phyloP scores from a whole-genome alignment of 2,113 vertebrate species.

The Gymnarchus niloticus region DNA sequence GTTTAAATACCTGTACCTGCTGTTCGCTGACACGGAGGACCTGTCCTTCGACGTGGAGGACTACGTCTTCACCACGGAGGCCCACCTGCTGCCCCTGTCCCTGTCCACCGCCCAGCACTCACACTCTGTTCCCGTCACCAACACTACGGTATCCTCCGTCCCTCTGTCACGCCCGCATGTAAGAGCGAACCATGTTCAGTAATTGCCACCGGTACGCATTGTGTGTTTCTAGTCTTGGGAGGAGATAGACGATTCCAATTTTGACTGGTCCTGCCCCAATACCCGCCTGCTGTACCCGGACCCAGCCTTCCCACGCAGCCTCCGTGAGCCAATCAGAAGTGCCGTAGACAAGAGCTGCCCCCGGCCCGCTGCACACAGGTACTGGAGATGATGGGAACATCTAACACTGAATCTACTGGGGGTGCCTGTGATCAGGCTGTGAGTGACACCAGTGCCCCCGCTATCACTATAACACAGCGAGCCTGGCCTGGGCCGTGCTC shows the following conservation, averaged over 20 bases:
- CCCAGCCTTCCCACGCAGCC: conserved; percentile 83
- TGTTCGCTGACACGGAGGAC: conserved; percentile 88
- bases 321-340: conserved; percentile 90
- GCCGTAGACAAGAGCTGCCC: conserved; percentile 96
- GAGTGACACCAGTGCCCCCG: not conserved
- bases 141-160: conserved; percentile 46
- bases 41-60: conserved; percentile 92
- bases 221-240: conserved; percentile 42
- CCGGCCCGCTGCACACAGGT: conserved; percentile 60
- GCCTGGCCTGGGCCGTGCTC: conserved; percentile 74
- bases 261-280: conserved; percentile 96
- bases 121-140: conserved; percentile 34
- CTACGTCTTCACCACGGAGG: conserved; percentile 97
- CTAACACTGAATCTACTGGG: not conserved
- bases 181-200: not conserved
- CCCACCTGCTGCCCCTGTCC: conserved; percentile 92
- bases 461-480: conserved; percentile 48
- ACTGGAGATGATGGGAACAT: not conserved
- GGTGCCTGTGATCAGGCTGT: not conserved
- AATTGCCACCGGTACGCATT: not conserved
- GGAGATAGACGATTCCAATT: conserved; percentile 94
- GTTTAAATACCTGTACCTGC: conserved; percentile 96
- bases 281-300: conserved; percentile 94
- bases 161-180: not conserved
- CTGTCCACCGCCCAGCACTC: conserved; percentile 80